Evolutionary conservation across 1,140 invertebrate species (phyloP), one percentile per base, ranked within the genome.

Genomic region (Tribolium madens): DNA sequence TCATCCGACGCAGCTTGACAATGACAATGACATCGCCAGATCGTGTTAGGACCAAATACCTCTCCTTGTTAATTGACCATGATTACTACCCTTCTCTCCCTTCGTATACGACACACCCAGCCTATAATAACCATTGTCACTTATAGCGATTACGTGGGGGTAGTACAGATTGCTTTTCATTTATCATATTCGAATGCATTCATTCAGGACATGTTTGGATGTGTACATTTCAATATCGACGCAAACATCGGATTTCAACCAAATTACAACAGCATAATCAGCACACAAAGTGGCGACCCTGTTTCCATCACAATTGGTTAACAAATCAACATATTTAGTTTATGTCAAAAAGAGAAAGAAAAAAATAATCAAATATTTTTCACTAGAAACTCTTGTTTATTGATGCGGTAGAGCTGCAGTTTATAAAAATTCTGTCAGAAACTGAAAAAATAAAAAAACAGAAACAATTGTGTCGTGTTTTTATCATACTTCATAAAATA

Each of bases 81-180:
- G 76, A 77, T 77, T 77, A 73, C 69, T 57, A 72, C 64, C 76
- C 76, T 47, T 73, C 69, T 57, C 69, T 21, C 70, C 76, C 69
- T 73, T 70, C 57, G 47, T 18, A 33, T 50, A 26, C 69, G 48
- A 48, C 76, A 52, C 69, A 42, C 69, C 69, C 70, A 31, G 50
- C 18, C 52, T 73, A 77, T 77, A 77, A 77, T 77, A 77, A 77
- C 76, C 70, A 77, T 77, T 77, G 76, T 77, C 76, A 77, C 47
- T 77, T 77, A 77, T 77, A 73, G 69, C 76, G 70, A 73, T 72
- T 57, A 71, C 47, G 36, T 52, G 47, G 76, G 75, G 76, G 57
- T 60, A 70, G 76, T 68, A 72, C 72, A 72, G 57, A 77, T 77
- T 70, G 76, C 69, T 77, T 77, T 72, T 77, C 76, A 77, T 70